Base-by-base conservation (phyloP, 1,140 invertebrate species). In the Neodiprion pinetum region DNA sequence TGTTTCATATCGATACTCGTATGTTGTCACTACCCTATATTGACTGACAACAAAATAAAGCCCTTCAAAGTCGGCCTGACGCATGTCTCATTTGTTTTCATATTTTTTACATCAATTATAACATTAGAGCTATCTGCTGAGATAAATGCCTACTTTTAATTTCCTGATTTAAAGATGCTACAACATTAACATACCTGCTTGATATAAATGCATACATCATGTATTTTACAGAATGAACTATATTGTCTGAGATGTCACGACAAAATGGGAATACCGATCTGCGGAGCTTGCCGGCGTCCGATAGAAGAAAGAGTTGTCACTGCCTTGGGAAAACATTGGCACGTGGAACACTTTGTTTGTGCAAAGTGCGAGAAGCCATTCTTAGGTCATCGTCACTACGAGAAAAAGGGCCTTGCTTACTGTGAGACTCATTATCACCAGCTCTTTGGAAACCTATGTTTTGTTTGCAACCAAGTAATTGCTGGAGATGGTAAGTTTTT, bases 331-430 rank as follows among this genome's bases (percentile, higher is more conserved):
- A 99, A 99, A 89, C 96, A 99, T 83, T 99, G 98, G 98, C 98
- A 99, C 89, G 98, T 99, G 14, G 98, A 99, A 93, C 98, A 99
- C 90, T 99, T 99, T 90, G 98, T 99, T 0, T 99, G 98, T 88
- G 98, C 98, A 75, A 99, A 99, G 89, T 99, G 98, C 88, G 99
- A 99, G 89, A 99, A 99, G 86, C 99, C 99, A 1, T 99, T 99
- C 90, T 92, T 99, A 83, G 99, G 99, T 0, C 97, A 99, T 90
- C 94, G 98, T 2, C 98, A 99, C 89, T 99, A 99, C 88, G 99
- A 99, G 89, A 98, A 98, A 87, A 99, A 99, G 84, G 98, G 98
- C 4, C 89, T 99, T 78, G 98, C 98, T 1, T 99, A 99, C 88
- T 99, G 99, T 88, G 98, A 99, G 89, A 98, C 96, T 79, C 98